These are phyloP conservation scores for Sinosuthora webbiana DNA, from an alignment of 2,113 vertebrate species.

Conservation along the genomic window DNA sequence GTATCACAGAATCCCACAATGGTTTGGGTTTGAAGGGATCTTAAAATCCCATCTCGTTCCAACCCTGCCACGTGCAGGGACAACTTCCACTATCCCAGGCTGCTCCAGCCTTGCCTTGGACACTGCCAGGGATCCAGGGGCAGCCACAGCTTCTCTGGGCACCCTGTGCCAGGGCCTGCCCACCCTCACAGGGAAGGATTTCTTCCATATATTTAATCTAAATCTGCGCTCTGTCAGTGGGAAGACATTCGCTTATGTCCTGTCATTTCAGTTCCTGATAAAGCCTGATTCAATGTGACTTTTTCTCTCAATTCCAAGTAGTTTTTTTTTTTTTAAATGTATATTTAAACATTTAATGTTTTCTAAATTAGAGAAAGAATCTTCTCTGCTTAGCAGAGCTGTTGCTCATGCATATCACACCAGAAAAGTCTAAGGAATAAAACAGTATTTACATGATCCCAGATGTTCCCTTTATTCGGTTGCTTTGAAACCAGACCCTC, in stretches of 20 bases:
- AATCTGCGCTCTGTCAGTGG: not conserved
- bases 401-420: not conserved
- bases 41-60: not conserved
- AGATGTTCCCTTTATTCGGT: not conserved
- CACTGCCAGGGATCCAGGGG: not conserved
- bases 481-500: not conserved
- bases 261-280: not conserved
- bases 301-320: not conserved
- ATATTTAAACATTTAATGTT: not conserved
- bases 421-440: not conserved
- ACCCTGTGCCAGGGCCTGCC: not conserved
- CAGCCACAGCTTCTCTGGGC: not conserved
- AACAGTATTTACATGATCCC: not conserved
- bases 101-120: not conserved
- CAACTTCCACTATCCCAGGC: fast-evolving
- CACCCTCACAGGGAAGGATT: fast-evolving
- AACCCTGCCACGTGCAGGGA: not conserved
- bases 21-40: not conserved
- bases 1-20: not conserved
- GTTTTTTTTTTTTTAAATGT: not conserved
- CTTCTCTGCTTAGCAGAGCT: not conserved
- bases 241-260: not conserved
- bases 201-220: not conserved
- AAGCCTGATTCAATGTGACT: not conserved
- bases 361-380: not conserved